These are phyloP conservation scores for Balearica regulorum DNA, from an alignment of 2,797 vertebrate genomes.

Conservation along the genomic window DNA sequence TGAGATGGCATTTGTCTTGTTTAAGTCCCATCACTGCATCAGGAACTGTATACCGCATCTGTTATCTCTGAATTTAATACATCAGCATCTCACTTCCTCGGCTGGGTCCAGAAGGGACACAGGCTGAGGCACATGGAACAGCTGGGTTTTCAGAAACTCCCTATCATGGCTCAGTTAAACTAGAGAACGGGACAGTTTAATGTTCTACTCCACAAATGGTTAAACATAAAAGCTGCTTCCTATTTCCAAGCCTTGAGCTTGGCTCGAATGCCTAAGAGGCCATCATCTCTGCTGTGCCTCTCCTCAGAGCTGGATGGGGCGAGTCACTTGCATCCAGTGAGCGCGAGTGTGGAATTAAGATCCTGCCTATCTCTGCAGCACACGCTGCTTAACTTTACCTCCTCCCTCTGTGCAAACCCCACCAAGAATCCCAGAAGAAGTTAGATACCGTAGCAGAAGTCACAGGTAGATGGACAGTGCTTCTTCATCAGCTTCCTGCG, in stretches of 20 bases:
- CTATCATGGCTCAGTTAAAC: neutral
- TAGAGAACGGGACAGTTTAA: neutral
- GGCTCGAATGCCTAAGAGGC: fast-evolving
- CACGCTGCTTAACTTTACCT: neutral
- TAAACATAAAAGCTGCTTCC: neutral
- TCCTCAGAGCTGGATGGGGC: neutral
- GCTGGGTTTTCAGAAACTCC: neutral
- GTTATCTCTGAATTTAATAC: neutral
- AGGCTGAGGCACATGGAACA: fast-evolving
- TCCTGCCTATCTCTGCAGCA: neutral
- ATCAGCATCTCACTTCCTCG: neutral
- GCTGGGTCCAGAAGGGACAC: neutral
- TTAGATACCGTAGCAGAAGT: conserved; percentile 91
- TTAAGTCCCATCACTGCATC: neutral
- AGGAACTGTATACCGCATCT: neutral
- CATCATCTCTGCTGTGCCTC: neutral
- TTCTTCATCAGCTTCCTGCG: conserved; percentile 91
- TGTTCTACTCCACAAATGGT: neutral
- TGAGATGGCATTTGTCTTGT: neutral
- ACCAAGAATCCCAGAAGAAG: fast-evolving
- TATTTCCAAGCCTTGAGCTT: neutral
- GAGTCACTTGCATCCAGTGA: neutral
- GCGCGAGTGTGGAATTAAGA: neutral
- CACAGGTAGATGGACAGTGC: conserved; percentile 92
- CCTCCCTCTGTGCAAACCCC: neutral